These are phyloP conservation scores for Alsophila aescularia DNA, from an alignment of 2,888 invertebrate species.

Conservation along the genomic window DNA sequence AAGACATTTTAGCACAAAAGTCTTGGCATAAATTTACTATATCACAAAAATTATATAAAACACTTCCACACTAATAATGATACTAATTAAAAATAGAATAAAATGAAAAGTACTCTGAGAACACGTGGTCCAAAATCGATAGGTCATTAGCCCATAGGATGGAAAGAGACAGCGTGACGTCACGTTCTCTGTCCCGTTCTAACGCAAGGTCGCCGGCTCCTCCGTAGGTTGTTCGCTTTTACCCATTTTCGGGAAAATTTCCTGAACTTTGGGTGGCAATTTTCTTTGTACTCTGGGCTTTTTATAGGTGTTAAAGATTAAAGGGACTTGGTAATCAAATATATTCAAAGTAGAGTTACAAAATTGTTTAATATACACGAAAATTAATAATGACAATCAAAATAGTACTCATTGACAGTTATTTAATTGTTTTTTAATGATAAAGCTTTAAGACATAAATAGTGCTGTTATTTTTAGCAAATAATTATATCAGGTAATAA, in stretches of 20 bases:
- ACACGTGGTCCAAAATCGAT: slow-evolving; percentile 45
- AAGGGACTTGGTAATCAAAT: not conserved
- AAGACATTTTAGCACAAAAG: too few relatives aligned
- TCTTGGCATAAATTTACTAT: too few relatives aligned
- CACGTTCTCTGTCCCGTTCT: slow-evolving; percentile 40
- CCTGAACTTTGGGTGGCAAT: slow-evolving; percentile 4
- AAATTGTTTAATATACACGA: too few relatives aligned
- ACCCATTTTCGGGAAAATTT: slow-evolving; percentile 22
- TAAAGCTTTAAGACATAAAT: too few relatives aligned
- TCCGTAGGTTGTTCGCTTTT: slow-evolving; percentile 38
- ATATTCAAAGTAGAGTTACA: not conserved
- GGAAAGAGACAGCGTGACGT: slow-evolving; percentile 52
- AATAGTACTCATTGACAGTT: too few relatives aligned
- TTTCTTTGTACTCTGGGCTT: slow-evolving; percentile 1
- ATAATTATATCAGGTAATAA: too few relatives aligned
- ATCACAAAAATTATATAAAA: too few relatives aligned
- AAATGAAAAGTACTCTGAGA: slow-evolving; percentile 25
- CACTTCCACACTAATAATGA: not conserved
- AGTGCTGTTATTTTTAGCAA: too few relatives aligned
- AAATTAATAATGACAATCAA: too few relatives aligned
- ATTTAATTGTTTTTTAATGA: too few relatives aligned
- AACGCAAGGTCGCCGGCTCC: slow-evolving; percentile 46
- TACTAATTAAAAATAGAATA: slow-evolving; percentile 15
- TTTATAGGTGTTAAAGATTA: not conserved
- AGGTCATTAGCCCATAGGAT: slow-evolving; percentile 43